Evolutionary conservation across 2,797 vertebrate genomes (phyloP).

Genomic region (Cirrhinus molitorella): DNA sequence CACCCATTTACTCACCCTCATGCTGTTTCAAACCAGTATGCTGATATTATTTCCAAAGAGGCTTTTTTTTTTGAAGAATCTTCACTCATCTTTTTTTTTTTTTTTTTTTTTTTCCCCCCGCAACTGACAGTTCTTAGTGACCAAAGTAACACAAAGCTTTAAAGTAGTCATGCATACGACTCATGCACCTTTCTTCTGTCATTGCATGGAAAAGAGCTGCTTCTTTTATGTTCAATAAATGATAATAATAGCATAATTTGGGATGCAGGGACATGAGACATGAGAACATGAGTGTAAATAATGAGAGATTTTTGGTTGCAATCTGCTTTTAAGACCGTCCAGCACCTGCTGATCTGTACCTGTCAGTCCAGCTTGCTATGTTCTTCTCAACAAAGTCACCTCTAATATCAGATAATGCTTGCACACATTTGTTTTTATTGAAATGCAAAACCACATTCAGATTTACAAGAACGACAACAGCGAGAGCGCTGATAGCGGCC

Average conservation of each 20-base stretch:
- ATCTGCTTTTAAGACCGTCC: background rate
- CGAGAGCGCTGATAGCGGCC: conserved; percentile 25
- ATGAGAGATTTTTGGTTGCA: background rate
- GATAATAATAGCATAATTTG: background rate
- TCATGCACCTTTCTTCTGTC: background rate
- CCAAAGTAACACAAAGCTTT: background rate
- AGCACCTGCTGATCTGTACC: background rate
- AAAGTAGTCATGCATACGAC: background rate
- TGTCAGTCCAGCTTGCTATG: background rate
- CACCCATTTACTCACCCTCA: background rate
- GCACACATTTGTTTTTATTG: conserved; percentile 12
- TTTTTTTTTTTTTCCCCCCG: too few relatives aligned
- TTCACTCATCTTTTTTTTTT: background rate
- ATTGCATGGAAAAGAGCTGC: background rate
- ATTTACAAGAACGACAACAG: conserved; percentile 16
- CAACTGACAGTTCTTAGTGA: too few relatives aligned
- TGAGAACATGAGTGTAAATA: background rate
- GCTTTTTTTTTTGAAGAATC: background rate
- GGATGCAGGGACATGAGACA: background rate
- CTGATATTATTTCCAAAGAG: background rate
- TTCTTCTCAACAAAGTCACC: conserved; percentile 20
- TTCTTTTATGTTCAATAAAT: background rate
- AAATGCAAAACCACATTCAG: conserved; percentile 23
- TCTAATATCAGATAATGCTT: conserved; percentile 20
- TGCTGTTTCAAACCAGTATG: background rate